A percentile compares a stretch with the other conserved stretches of the same genome.
These are phyloP conservation scores for Characodon lateralis DNA, from an alignment of 2,797 vertebrate genomes.

Conservation along the genomic window DNA sequence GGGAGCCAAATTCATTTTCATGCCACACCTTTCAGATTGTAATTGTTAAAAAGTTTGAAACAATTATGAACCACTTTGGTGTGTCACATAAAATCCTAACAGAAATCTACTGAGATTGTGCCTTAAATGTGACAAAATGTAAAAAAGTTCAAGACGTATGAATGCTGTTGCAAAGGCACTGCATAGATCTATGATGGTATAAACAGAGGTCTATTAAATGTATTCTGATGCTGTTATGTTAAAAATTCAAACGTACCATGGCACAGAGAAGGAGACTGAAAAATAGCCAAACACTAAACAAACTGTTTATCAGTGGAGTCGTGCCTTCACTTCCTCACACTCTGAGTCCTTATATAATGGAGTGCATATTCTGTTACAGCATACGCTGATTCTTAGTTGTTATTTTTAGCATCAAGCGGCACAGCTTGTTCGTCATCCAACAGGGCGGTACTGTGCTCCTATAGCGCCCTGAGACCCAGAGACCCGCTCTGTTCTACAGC, in stretches of 20 bases:
- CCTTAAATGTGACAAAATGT: neutral
- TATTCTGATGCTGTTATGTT: too few species aligned
- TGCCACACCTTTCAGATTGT: neutral
- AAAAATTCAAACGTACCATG: neutral
- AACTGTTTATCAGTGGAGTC: neutral
- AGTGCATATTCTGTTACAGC: neutral
- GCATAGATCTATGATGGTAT: neutral
- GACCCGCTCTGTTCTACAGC: conserved; percentile 41
- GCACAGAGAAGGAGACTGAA: neutral
- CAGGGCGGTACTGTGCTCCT: conserved; percentile 38
- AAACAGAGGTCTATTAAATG: conserved; percentile 1
- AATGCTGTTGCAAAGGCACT: conserved; percentile 2
- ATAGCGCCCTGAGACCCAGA: conserved; percentile 40
- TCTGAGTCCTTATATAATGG: conserved; percentile 5
- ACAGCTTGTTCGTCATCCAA: conserved; percentile 39
- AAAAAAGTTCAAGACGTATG: neutral
- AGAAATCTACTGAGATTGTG: neutral
- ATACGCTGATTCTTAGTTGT: conserved; percentile 38
- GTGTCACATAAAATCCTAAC: neutral
- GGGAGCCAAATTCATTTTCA: neutral
- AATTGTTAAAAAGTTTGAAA: neutral
- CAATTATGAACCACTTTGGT: neutral
- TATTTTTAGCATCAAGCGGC: conserved; percentile 56
- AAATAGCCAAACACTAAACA: neutral
- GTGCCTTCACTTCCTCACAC: neutral